Evolutionary conservation across 2,113 vertebrate species (phyloP).

Genomic region (Cebidichthys violaceus): DNA sequence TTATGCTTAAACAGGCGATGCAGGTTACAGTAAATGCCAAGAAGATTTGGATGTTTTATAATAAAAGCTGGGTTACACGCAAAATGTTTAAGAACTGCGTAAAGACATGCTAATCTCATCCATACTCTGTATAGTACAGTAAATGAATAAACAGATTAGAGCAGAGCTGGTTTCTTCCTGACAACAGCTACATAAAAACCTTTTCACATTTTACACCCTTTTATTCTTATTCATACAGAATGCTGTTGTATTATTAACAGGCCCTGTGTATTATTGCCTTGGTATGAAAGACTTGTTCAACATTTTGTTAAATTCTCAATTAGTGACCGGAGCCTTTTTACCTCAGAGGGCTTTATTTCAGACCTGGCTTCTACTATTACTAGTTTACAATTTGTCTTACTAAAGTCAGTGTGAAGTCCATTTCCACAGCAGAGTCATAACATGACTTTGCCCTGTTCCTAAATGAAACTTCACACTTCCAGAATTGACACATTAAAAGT

Average conservation of each 20-base stretch:
- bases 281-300: background rate
- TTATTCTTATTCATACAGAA: conserved; percentile 2
- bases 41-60: conserved; percentile 38
- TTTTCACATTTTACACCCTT: background rate
- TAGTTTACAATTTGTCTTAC: too few species aligned
- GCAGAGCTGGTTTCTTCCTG: conserved; percentile 12
- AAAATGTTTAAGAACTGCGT: conserved; percentile 33
- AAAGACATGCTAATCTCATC: conserved; percentile 45
- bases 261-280: background rate
- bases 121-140: conserved; percentile 31
- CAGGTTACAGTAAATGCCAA: conserved; percentile 60
- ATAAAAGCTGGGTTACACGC: conserved; percentile 28
- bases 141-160: conserved; percentile 29
- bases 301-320: background rate
- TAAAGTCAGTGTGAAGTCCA: too few species aligned
- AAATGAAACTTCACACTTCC: too few species aligned
- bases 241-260: background rate
- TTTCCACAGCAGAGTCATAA: too few species aligned
- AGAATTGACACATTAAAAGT: too few species aligned
- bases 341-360: too few species aligned
- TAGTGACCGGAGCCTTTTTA: background rate
- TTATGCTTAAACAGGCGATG: conserved; percentile 35
- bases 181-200: background rate
- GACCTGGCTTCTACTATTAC: too few species aligned
- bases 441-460: too few species aligned